These are phyloP conservation scores for Caenorhabditis inopinata DNA, from an alignment of 1,140 invertebrate genomes.

Conservation along the genomic window DNA sequence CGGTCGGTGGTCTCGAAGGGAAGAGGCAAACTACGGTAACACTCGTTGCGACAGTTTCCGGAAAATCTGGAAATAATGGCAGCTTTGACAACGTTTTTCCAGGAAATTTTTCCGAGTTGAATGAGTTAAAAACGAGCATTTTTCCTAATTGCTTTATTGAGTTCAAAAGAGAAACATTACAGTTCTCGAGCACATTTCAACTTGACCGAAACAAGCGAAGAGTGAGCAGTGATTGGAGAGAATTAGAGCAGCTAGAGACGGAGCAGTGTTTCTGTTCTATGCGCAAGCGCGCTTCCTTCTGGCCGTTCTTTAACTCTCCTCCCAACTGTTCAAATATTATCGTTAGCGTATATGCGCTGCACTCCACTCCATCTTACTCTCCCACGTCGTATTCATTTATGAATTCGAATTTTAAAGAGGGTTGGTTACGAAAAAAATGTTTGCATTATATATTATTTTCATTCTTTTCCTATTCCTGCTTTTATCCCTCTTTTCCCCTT, in stretches of 20 bases:
- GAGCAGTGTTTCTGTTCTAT: slow-evolving; percentile 2
- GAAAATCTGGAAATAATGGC: too few relatives aligned
- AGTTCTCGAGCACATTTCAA: slow-evolving; percentile 11
- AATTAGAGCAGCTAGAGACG: not conserved
- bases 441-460: not conserved
- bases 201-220: not conserved
- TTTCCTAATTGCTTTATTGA: too few relatives aligned
- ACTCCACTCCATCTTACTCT: not conserved
- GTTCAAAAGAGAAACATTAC: not conserved
- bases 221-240: not conserved
- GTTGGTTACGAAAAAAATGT: slow-evolving; percentile 10
- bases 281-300: not conserved
- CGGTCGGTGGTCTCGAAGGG: too few relatives aligned
- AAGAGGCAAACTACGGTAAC: too few relatives aligned
- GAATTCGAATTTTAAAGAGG: not conserved
- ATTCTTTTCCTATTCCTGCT: not conserved
- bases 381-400: slow-evolving; percentile 10
- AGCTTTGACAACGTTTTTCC: too few relatives aligned
- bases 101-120: too few relatives aligned
- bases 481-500: not conserved
- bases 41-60: too few relatives aligned
- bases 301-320: not conserved
- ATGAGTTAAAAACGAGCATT: too few relatives aligned
- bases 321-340: slow-evolving; percentile 8
- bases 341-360: not conserved